Evolutionary conservation across 2,888 invertebrate species (phyloP), one percentile per base, ranked within the genome.

Genomic region (Parnassius orleans): DNA sequence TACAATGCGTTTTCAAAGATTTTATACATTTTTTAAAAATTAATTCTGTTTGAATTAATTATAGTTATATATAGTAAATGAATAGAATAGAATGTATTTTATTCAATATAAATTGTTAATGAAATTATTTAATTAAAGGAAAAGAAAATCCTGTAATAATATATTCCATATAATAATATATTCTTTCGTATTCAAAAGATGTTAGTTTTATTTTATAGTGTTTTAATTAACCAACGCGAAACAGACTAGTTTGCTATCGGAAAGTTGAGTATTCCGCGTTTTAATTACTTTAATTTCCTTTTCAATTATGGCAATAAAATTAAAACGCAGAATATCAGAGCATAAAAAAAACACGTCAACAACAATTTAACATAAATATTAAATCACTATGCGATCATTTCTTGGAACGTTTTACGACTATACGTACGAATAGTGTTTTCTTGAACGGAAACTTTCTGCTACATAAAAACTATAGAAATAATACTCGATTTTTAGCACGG

Each of bases 391-490:
- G 42, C 43, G 57, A 11, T 53, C 15, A 61, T 61, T 57, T 57
- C 57, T 57, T 53, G 47, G 57, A 61, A 61, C 52, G 19, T 57
- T 61, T 61, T 57, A 61, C 47, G 57, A 57, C 61, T 61, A 53
- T 57, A 61, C 44, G 50, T 44, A 52, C 46, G 19, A 57, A 61
- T 57, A 61, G 57, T 53, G 43, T 57, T 61, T 57, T 61, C 48
- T 57, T 53, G 52, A 10, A 57, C 51, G 60, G 60, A 61, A 61
- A 50, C 10, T 55, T 61, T 44, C 33, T 33, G 33, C 33, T 5
- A 33, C 7, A 33, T 33, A 33, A 33, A 33, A 33, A 33, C 33
- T 33, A 33, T 33, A 7, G 7, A 33, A 33, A 7, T 7, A 33
- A 33, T 7, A 33, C 33, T 33, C 7, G 7, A 33, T 33, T 33